These are phyloP conservation scores for Temnopleurus reevesii DNA, from an alignment of 53 echinoderm and acorn worm genomes.

Conservation along the genomic window DNA sequence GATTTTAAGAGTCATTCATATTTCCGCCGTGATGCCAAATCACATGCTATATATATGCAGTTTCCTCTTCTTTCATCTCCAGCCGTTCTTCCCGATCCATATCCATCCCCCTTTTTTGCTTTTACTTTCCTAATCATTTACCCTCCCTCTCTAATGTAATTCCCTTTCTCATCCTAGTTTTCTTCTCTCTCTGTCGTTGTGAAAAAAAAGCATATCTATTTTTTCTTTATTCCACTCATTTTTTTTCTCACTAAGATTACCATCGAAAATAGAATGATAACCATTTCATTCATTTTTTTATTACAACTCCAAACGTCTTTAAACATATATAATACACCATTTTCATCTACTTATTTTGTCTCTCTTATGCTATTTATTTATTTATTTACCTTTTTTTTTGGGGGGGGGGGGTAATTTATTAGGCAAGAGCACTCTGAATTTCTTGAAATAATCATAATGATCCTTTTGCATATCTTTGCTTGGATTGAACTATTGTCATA, in stretches of 20 bases:
- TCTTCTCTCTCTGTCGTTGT: background rate
- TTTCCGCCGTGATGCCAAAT: background rate
- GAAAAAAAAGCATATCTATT: too few relatives aligned
- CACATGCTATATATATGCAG: background rate
- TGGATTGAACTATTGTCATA: background rate
- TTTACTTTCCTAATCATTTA: background rate
- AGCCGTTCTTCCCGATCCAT: background rate
- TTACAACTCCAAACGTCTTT: too few relatives aligned
- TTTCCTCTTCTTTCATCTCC: background rate
- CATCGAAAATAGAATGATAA: background rate
- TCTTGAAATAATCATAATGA: too few relatives aligned
- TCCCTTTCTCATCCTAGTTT: background rate
- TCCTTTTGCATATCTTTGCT: background rate
- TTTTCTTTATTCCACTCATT: background rate
- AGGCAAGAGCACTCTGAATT: too few relatives aligned
- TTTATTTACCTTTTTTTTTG: too few relatives aligned
- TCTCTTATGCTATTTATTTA: too few relatives aligned
- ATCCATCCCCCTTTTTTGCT: background rate
- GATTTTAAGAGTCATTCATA: background rate
- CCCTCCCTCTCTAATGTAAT: background rate
- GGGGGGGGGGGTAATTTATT: too few relatives aligned
- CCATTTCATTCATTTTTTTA: too few relatives aligned
- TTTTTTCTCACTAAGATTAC: background rate
- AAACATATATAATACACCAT: too few relatives aligned
- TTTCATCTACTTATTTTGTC: too few relatives aligned